Base-by-base conservation (phyloP, 2,888 invertebrate genomes). In the Stegana nigrithorax region DNA sequence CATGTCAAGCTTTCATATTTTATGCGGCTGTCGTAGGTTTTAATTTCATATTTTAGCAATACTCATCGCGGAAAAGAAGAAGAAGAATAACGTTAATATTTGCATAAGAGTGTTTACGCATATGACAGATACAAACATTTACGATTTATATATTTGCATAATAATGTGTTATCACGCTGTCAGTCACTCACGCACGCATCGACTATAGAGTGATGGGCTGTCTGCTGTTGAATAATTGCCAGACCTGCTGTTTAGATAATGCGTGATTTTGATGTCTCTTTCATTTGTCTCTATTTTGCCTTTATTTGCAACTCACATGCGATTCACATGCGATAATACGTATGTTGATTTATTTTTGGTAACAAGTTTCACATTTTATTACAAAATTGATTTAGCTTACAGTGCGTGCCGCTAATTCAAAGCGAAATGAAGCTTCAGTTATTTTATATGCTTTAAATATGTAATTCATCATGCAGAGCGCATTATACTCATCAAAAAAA, bases 111-210 rank as follows among this genome's bases (percentile, higher is more conserved):
- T 6, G 17, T 39, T 39, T 39, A 39, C 39, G 17, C 17, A 39
- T 14, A 10, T 39, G 39, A n/a, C 17, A 39, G 5, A 39, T 8
- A 36, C 10, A 39, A 39, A 39, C 14, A 39, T 39, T 39, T n/a
- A 39, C 14, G 29, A 75, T 75, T 76, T 78, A 61, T 76, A 75
- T 76, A 72, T 75, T 72, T 71, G 65, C 64, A 66, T 73, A 71
- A 76, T 75, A 75, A 78, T 70, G 66, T 67, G 76, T 75, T 75
- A 74, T 76, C 78, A 76, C 78, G 69, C 68, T 67, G 75, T 76
- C 78, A 70, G 67, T 73, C 69, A 70, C 58, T 59, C 74, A 63
- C 60, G 71, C 59, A 25, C 50, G 17, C 50, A n/a, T 12, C 3
- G 23, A 36, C 25, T n/a, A 25, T 51, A 27, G 32, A 10, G 26